Evolutionary conservation across 2,888 invertebrate genomes (phyloP), one percentile per base, ranked within the genome.

Genomic region (Muschampia plurimacula): DNA sequence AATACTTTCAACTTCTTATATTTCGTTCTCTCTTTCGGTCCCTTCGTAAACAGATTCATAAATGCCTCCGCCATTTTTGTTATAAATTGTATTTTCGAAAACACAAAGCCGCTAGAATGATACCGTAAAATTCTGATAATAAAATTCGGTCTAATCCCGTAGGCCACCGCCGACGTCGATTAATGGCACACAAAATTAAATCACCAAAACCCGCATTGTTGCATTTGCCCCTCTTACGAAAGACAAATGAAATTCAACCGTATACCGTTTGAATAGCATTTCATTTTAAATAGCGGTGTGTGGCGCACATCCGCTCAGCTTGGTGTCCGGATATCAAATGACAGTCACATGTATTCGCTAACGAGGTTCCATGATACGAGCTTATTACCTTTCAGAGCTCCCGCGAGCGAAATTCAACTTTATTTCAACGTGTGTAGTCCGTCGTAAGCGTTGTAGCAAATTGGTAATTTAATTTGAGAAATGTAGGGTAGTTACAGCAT

Each of bases 171-270:
- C 84, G 87, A 88, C 86, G 84, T 85, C 89, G 87, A 90, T 92
- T 90, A 92, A 92, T 91, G 91, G 88, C 85, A 86, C 84, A 84
- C 87, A 84, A 88, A 92, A 92, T 92, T 90, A 89, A 92, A 91
- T 90, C 89, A 86, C 85, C 81, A 80, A 84, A 86, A 86, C 85
- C 87, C 85, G 88, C 88, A 90, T 85, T 86, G 88, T 68, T 86
- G 86, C 88, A 89, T 88, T 84, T 86, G 85, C 77, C 78, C 77
- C 75, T 52, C 44, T 41, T 44, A 7, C 13, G n/a, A 12, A 8
- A 75, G 73, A 75, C 78, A 77, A 77, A 66, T 78, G 75, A 84
- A 83, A 84, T 79, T 80, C 78, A 77, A 82, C 87, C 81, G 74
- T 89, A 83, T 74, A 28, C 1, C 72, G 60, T 72, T 63, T 46